Conservation (phyloP, 2,113 vertebrate genomes). For the Malurus elegans region DNA sequence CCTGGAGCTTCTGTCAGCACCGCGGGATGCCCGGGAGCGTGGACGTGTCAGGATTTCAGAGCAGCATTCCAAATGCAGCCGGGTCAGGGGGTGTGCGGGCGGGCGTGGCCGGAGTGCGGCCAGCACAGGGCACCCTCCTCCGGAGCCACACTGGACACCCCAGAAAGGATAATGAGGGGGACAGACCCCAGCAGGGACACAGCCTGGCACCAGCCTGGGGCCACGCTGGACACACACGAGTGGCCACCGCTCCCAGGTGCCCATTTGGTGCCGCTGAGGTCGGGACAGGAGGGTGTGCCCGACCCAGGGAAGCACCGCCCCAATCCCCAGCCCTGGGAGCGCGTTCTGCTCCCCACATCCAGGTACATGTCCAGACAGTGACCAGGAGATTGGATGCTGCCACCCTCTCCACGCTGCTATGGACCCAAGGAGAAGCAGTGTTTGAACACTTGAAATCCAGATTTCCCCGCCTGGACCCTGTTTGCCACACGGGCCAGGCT, state of each 20-base stretch:
- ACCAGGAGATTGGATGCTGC: not conserved
- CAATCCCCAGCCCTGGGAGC: not conserved
- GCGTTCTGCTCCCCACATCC: fast-evolving
- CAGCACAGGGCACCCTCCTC: not conserved
- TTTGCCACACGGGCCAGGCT: fast-evolving
- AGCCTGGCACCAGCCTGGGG: not conserved
- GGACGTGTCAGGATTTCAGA: not conserved
- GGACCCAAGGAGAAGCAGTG: not conserved
- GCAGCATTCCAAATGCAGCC: fast-evolving
- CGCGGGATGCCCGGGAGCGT: fast-evolving
- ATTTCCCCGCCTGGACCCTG: fast-evolving
- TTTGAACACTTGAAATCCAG: not conserved
- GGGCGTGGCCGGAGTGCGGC: fast-evolving
- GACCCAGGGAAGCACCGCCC: not conserved
- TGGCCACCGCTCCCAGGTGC: fast-evolving
- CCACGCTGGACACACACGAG: fast-evolving
- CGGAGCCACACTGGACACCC: fast-evolving
- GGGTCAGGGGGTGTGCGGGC: fast-evolving
- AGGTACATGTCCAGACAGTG: not conserved
- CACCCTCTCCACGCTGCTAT: fast-evolving
- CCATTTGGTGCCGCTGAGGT: fast-evolving
- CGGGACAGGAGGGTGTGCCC: not conserved
- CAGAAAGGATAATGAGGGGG: not conserved
- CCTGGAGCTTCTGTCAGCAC: not conserved
- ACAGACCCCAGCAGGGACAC: not conserved